A percentile compares a stretch with the other conserved stretches of the same genome.
These are phyloP conservation scores for Drosophila jambulina DNA, from an alignment of 1,140 invertebrate species.

Conservation along the genomic window DNA sequence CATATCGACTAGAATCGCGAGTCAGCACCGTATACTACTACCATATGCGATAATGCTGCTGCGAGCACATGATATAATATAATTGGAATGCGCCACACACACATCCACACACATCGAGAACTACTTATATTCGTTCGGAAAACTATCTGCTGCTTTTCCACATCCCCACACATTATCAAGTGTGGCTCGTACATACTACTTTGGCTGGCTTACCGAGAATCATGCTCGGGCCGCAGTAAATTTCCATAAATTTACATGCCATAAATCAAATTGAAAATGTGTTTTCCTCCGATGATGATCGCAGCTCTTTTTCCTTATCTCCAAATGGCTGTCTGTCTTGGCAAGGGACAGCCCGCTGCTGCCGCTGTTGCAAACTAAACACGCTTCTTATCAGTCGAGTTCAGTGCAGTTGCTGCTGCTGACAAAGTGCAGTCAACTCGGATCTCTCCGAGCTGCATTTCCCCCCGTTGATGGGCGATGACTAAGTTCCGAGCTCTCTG, in stretches of 20 bases:
- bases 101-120: background rate
- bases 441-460: conserved; percentile 48
- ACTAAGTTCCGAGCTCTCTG: conserved; percentile 52
- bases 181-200: conserved; percentile 2
- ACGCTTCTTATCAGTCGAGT: conserved; percentile 62
- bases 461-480: conserved; percentile 51
- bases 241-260: conserved; percentile 81
- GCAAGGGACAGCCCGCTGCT: conserved; percentile 21
- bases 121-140: conserved; percentile 24
- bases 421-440: conserved; percentile 79
- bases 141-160: conserved; percentile 54
- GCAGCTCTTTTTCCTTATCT: conserved; percentile 58
- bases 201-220: conserved; percentile 40
- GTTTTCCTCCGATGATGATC: conserved; percentile 51
- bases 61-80: conserved; percentile 79
- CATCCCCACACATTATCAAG: conserved; percentile 67
- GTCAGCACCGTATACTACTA: conserved; percentile 60
- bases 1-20: conserved; percentile 75
- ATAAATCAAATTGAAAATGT: conserved; percentile 82
- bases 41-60: conserved; percentile 80
- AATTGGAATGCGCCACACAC: conserved; percentile 74
- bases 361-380: conserved; percentile 64
- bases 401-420: conserved; percentile 40
- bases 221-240: conserved; percentile 64
- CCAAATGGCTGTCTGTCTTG: conserved; percentile 42